These are phyloP conservation scores for Oscheius sp. DNA, from an alignment of 2,888 invertebrate species.

Conservation along the genomic window DNA sequence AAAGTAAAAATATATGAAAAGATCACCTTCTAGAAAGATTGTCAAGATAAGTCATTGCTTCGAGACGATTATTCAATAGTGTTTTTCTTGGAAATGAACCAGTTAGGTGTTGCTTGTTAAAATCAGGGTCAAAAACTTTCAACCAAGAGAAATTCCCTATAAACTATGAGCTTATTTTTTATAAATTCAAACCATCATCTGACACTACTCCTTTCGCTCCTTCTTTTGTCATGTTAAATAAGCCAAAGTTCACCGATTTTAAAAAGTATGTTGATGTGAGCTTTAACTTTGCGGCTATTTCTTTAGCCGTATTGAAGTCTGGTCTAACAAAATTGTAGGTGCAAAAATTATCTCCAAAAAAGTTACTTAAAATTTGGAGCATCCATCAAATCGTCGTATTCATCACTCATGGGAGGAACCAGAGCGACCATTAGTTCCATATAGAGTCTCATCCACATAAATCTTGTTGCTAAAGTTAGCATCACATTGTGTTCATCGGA, in stretches of 20 bases:
- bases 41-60: conserved; percentile 28
- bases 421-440: conserved; percentile 11
- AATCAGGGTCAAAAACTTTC: conserved; percentile 91
- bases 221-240: neutral
- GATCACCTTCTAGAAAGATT: conserved; percentile 21
- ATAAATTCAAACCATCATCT: conserved; percentile 13
- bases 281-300: conserved; percentile 2
- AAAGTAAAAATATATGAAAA: neutral
- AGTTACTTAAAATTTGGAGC: conserved; percentile 6
- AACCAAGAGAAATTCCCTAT: conserved; percentile 60
- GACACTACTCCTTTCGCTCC: neutral
- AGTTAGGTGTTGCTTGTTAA: conserved; percentile 93
- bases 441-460: conserved; percentile 23
- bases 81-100: conserved; percentile 93
- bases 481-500: conserved; percentile 9
- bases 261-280: conserved; percentile 1
- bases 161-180: neutral
- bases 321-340: neutral
- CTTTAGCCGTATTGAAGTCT: conserved; percentile 1
- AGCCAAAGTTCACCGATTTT: conserved; percentile 5
- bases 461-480: conserved; percentile 10
- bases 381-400: conserved; percentile 9
- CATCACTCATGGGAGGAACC: conserved; percentile 16
- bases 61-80: conserved; percentile 33
- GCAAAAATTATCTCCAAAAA: neutral